These are phyloP conservation scores for Datnioides undecimradiatus DNA, from an alignment of 2,113 vertebrate species.

Conservation along the genomic window DNA sequence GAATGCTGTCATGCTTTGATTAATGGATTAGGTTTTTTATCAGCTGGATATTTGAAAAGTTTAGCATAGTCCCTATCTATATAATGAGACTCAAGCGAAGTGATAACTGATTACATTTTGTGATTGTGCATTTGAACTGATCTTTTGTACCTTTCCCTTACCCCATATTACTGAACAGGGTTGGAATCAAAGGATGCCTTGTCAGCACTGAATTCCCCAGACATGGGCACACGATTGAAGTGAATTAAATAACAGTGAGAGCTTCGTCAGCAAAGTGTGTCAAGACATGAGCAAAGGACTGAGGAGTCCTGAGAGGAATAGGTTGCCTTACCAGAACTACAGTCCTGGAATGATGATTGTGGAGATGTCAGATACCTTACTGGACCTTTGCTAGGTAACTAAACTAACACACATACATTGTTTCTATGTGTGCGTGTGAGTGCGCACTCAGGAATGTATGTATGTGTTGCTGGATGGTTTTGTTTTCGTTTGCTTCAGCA, in stretches of 20 bases:
- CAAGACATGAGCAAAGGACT: slow-evolving; percentile 54
- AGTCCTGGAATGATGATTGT: slow-evolving; percentile 49
- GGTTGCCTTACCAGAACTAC: slow-evolving; percentile 50
- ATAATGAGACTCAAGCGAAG: slow-evolving; percentile 59
- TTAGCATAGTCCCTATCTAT: slow-evolving; percentile 50
- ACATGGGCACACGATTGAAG: slow-evolving; percentile 56
- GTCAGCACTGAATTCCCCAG: slow-evolving; percentile 77
- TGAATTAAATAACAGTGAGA: slow-evolving; percentile 58
- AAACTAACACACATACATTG: slow-evolving; percentile 9
- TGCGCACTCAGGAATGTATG: background rate
- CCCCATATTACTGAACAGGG: slow-evolving; percentile 69
- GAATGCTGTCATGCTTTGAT: slow-evolving; percentile 35
- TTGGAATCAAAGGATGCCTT: slow-evolving; percentile 79
- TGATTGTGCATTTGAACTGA: slow-evolving; percentile 55
- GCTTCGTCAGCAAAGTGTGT: slow-evolving; percentile 69
- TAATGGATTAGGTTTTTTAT: slow-evolving; percentile 44
- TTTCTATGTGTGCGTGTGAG: background rate
- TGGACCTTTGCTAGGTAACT: slow-evolving; percentile 49
- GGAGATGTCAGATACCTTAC: slow-evolving; percentile 44
- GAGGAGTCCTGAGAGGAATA: slow-evolving; percentile 52
- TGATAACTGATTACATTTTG: slow-evolving; percentile 62
- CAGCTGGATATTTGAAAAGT: slow-evolving; percentile 58
- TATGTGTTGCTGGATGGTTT: background rate
- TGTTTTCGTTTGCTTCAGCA: background rate
- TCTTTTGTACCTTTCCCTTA: slow-evolving; percentile 41